Evolutionary conservation across 2,888 invertebrate genomes (phyloP).

Genomic region (Xylota segnis): DNA sequence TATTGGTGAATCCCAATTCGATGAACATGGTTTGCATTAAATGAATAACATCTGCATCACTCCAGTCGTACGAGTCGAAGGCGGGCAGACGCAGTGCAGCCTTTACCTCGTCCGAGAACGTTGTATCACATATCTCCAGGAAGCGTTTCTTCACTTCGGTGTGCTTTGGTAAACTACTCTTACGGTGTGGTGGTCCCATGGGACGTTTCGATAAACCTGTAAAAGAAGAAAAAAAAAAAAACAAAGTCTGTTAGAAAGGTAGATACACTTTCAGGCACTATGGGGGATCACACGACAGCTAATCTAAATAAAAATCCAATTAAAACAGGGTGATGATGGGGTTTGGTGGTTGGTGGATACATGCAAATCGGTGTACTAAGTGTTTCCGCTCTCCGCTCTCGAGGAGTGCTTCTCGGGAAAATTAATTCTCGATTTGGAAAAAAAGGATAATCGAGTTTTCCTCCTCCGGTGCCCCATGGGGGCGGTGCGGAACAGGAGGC

Average conservation of each 20-base stretch:
- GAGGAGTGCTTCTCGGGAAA: conserved; percentile 38
- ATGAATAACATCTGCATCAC: conserved; percentile 91
- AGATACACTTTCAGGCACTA: conserved; percentile 1
- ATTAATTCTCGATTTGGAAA: conserved; percentile 56
- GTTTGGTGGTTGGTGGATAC: conserved; percentile 1
- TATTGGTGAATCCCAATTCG: conserved; percentile 90
- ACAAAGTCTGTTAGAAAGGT: conserved; percentile 25
- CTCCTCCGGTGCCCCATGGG: background rate
- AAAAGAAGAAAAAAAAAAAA: conserved; percentile 71
- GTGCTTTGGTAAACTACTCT: conserved; percentile 85
- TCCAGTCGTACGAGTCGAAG: conserved; percentile 93
- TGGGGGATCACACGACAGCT: conserved; percentile 53
- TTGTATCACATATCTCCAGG: conserved; percentile 84
- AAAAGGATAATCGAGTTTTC: conserved; percentile 54
- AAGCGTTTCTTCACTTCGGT: conserved; percentile 84
- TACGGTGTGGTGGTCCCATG: conserved; percentile 84
- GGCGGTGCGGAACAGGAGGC: background rate
- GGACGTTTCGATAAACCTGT: conserved; percentile 84
- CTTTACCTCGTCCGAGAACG: conserved; percentile 84
- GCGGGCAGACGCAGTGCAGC: conserved; percentile 85
- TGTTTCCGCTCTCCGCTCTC: conserved; percentile 34
- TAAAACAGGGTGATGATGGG: conserved; percentile 19
- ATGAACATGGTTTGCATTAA: conserved; percentile 93
- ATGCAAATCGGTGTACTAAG: conserved; percentile 64
- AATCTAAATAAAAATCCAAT: conserved; percentile 72